Evolutionary conservation across 2,888 invertebrate species (phyloP), one percentile per base, ranked within the genome.

Genomic region (Papilio gigon): DNA sequence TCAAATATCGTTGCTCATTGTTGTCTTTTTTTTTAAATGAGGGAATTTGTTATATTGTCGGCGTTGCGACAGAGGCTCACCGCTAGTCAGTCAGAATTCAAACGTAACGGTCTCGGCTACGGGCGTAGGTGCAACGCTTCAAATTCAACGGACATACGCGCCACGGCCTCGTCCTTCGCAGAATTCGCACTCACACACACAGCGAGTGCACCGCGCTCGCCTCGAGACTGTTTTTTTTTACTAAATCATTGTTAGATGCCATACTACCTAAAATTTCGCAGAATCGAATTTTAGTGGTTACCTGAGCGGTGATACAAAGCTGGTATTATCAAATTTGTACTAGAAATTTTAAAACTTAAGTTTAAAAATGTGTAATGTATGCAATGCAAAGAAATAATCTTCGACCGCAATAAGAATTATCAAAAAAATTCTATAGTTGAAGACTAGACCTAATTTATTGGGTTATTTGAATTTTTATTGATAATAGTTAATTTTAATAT

Each of bases 161-260:
- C 70, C 70, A 80, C 83, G 84, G 84, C 83, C 83, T 82, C 81
- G 83, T 85, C 88, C 89, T 89, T 90, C 90, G 83, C 80, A 85
- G 90, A 89, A 90, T 88, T 89, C 82, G 84, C 86, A 87, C 89
- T 81, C 88, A 87, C 87, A 86, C 86, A 84, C 79, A 78, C n/a
- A 30, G 14, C 30, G n/a, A 78, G 78, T 79, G 75, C 74, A 76
- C 73, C 71, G 74, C 76, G 74, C 78, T 78, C 74, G 74, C 78
- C 74, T 77, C 77, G 72, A 71, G 70, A 71, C 68, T 30, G 53
- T 74, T 78, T 81, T 80, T 81, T 81, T 82, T 76, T 77, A 76
- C 78, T 70, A 70, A 67, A 67, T 75, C 76, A 75, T 81, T 80
- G 79, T 80, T 79, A 78, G 73, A 74, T 71, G 70, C 76, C 65